A percentile compares a stretch with the other conserved stretches of the same genome.
phyloP scores from a whole-genome alignment of 2,113 vertebrate genomes.

The Odocoileus hemionus region DNA sequence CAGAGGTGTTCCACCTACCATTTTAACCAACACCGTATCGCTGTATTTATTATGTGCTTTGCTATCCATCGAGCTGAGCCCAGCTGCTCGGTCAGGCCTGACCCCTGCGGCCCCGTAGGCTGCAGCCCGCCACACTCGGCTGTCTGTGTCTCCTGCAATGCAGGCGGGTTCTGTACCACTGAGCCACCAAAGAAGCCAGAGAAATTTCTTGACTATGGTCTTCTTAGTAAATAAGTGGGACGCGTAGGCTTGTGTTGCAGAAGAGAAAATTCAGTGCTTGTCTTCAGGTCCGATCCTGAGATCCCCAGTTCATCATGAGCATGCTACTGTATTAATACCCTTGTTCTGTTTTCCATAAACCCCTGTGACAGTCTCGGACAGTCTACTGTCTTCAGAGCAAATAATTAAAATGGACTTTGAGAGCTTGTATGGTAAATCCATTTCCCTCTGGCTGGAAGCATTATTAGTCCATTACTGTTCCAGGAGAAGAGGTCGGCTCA shows the following conservation, averaged over 20 bases:
- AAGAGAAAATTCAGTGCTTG: neutral
- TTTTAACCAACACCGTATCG: neutral
- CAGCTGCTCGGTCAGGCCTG: neutral
- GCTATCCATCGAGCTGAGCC: neutral
- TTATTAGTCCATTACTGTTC: neutral
- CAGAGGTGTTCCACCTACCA: neutral
- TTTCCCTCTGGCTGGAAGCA: neutral
- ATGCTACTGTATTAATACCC: neutral
- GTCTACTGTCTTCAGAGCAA: neutral
- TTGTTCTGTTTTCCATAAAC: neutral
- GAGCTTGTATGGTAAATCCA: neutral
- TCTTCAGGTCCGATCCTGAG: neutral
- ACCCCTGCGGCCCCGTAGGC: fast-evolving
- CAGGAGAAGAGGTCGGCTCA: neutral
- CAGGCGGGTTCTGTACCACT: neutral
- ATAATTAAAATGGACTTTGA: neutral
- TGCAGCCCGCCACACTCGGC: fast-evolving
- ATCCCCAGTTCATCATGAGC: neutral
- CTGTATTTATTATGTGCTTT: neutral
- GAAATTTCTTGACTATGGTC: neutral
- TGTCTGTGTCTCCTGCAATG: neutral
- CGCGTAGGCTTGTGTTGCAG: no score
- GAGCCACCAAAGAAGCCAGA: neutral
- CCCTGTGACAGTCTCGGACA: neutral
- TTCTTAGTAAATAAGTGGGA: neutral